These are phyloP conservation scores for Morone chrysops DNA, from an alignment of 2,113 vertebrate genomes.

Conservation along the genomic window DNA sequence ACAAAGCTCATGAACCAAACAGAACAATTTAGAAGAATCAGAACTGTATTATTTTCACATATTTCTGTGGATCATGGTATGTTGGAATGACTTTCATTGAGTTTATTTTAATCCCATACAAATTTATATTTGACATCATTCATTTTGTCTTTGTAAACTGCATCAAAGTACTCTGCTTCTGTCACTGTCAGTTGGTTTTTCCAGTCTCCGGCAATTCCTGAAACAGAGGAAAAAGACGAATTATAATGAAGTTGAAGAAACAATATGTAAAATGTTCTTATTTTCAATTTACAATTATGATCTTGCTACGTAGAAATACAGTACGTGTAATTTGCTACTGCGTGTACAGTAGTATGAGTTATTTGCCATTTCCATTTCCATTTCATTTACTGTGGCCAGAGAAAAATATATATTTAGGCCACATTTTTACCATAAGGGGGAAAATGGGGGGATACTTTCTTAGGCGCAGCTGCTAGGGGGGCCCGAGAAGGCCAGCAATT, in stretches of 20 bases:
- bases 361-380: no score
- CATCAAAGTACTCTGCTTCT: constrained; percentile 77
- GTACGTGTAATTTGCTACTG: not conserved
- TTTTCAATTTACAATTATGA: not conserved
- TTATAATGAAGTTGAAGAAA: not conserved
- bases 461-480: no score
- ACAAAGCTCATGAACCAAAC: no score
- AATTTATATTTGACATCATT: constrained; percentile 77
- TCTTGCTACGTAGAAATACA: constrained; percentile 34
- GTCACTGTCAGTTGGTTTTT: constrained; percentile 73
- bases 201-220: constrained; percentile 82
- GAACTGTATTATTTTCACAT: no score
- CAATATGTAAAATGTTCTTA: not conserved
- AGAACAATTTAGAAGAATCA: no score
- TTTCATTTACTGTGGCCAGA: no score
- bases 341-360: no score
- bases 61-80: not conserved
- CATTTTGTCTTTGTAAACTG: constrained; percentile 78
- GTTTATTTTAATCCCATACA: constrained; percentile 71
- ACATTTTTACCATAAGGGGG: no score
- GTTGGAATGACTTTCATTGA: not conserved
- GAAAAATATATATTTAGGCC: no score
- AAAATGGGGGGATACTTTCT: no score
- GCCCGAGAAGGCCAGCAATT: no score
- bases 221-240: constrained; percentile 41